A percentile compares a stretch with the other conserved stretches of the same genome.
These are phyloP conservation scores for Apomyelois bistriatella DNA, from an alignment of 2,888 invertebrate species.

Conservation along the genomic window DNA sequence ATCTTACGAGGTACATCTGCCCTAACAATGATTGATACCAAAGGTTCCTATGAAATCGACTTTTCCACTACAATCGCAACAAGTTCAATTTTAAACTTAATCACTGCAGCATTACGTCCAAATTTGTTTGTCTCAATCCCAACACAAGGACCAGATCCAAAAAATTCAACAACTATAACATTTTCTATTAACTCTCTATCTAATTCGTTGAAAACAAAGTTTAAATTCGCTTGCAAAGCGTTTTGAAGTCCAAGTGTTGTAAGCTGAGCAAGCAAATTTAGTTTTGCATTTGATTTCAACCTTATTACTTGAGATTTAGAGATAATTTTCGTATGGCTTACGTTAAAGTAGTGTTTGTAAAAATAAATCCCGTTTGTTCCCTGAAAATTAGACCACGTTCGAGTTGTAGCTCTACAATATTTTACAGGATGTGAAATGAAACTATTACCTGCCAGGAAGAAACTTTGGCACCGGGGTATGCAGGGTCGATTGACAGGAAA, in stretches of 20 bases:
- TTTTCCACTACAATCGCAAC: constrained; percentile 23
- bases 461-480: no score
- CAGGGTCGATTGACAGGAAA: no score
- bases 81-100: constrained; percentile 14
- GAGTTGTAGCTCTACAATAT: constrained; percentile 46
- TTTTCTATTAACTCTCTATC: constrained; percentile 20
- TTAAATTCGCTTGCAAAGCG: constrained; percentile 28
- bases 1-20: background rate
- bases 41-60: constrained; percentile 43
- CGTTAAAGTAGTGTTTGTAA: constrained; percentile 26
- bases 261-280: constrained; percentile 36
- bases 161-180: constrained; percentile 22
- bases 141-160: constrained; percentile 9
- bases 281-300: constrained; percentile 30
- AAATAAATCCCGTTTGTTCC: constrained; percentile 57
- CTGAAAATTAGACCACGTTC: constrained; percentile 67
- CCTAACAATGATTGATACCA: constrained; percentile 53
- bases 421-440: background rate
- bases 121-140: constrained; percentile 18
- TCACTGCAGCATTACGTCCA: constrained; percentile 17
- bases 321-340: constrained; percentile 31
- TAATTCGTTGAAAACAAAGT: constrained; percentile 25
- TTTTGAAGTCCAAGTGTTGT: constrained; percentile 30
- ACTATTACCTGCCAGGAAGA: no score
- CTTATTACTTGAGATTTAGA: constrained; percentile 32